Evolutionary conservation across 2,113 vertebrate species (phyloP).

Genomic region (Pygoscelis adeliae): DNA sequence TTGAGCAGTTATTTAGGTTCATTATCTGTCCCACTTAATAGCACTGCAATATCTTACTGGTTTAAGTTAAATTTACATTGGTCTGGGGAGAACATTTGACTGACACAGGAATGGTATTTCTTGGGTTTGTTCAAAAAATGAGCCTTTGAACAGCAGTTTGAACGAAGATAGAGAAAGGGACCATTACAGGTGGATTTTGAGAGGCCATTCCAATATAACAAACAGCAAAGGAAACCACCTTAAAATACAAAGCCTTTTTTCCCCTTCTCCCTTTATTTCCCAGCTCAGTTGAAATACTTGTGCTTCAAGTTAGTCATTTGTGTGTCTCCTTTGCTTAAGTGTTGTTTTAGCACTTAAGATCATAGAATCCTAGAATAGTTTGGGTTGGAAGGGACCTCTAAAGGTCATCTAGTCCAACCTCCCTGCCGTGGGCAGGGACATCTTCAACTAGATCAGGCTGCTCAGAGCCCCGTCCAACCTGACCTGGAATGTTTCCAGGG

Average conservation of each 20-base stretch:
- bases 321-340: neutral
- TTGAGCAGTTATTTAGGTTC: conserved; percentile 45
- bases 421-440: too few species aligned
- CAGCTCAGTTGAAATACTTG: neutral
- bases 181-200: neutral
- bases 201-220: neutral
- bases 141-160: neutral
- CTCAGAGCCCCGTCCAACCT: too few species aligned
- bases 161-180: neutral
- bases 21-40: conserved; percentile 49
- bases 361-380: too few species aligned
- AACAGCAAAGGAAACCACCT: neutral
- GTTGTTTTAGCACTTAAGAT: neutral
- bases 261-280: neutral
- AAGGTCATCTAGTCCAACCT: too few species aligned
- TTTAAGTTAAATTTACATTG: neutral
- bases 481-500: too few species aligned
- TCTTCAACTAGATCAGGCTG: too few species aligned
- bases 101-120: neutral
- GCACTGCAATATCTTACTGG: neutral
- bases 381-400: too few species aligned
- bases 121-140: neutral
- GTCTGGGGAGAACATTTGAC: neutral
- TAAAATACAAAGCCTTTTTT: neutral
- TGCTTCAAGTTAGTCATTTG: neutral